phyloP scores from a whole-genome alignment of 2,888 invertebrate genomes.

The Amphipyra berbera region DNA sequence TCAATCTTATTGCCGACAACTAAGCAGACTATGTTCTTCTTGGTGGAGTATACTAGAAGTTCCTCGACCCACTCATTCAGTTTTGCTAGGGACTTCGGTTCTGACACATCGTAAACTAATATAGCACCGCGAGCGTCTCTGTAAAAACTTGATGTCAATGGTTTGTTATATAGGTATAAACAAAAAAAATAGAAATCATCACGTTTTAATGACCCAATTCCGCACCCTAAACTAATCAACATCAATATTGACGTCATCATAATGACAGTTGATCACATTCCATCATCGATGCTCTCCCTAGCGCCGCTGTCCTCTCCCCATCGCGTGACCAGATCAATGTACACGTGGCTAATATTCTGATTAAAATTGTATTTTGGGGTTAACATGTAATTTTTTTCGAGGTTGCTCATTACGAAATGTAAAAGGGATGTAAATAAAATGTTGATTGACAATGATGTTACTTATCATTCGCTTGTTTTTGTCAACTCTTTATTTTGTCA shows the following conservation, averaged over 20 bases:
- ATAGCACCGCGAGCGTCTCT: too few species aligned
- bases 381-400: background rate
- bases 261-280: slow-evolving; percentile 42
- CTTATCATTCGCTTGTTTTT: too few species aligned
- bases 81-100: too few species aligned
- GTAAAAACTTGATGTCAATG: too few species aligned
- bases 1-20: too few species aligned
- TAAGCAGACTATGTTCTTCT: too few species aligned
- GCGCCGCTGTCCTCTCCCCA: slow-evolving; percentile 2
- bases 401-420: background rate
- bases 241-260: slow-evolving; percentile 34
- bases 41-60: too few species aligned
- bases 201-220: slow-evolving; percentile 6
- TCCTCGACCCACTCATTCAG: too few species aligned
- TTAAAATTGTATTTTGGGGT: slow-evolving; percentile 27
- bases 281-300: slow-evolving; percentile 30
- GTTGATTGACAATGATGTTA: too few species aligned
- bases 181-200: background rate
- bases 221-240: slow-evolving; percentile 27
- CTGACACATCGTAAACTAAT: too few species aligned
- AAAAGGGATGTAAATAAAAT: too few species aligned
- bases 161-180: background rate
- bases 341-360: slow-evolving; percentile 44
- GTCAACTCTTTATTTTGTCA: too few species aligned
- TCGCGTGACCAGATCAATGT: slow-evolving; percentile 52